Evolutionary conservation across 2,113 vertebrate genomes (phyloP), one percentile per base, ranked within the genome.

Genomic region (Lophius piscatorius): DNA sequence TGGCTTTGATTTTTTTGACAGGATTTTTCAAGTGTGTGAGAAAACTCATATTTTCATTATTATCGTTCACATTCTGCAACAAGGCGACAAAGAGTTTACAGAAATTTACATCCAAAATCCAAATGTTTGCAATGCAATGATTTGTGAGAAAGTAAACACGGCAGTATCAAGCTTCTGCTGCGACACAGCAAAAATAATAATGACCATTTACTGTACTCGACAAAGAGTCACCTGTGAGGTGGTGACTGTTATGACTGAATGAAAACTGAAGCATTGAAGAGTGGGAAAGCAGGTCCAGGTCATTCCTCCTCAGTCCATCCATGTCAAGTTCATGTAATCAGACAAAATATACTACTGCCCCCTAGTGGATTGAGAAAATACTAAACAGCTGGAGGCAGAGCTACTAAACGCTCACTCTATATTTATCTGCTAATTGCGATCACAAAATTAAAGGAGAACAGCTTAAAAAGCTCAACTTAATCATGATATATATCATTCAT

Each of bases 331-430:
- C n/a, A n/a, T n/a, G n/a, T n/a, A n/a, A 64, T 21, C 51, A 28
- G 5, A 28, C 29, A 10, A 75, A 63, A 77, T 28, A 21, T 59
- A 64, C 57, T 78, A 76, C 81, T 84, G 78, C 84, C 86, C 73
- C 55, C 88, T 76, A 17, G 63, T 84, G 86, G 74, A 58, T 13
- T 16, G 4, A 31, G 2, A 23, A 36, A 47, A 34, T 16, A 36
- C 17, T 41, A 12, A 23, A 13, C 16, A 31, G 11, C 9, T 31
- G 29, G 29, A 10, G 11, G 29, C 29, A 8, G 8, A 31, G 11
- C 3, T 31, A 31, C 11, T 31, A 8, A 31, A 10, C 29, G 11
- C 29, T 7, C 2, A 9, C 11, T 31, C 9, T 31, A 31, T 28
- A 28, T 28, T 28, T 28, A 28, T 28, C 26, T 6, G 26, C 1